phyloP scores from a whole-genome alignment of 2,888 invertebrate genomes.

The Adelphocoris suturalis region DNA sequence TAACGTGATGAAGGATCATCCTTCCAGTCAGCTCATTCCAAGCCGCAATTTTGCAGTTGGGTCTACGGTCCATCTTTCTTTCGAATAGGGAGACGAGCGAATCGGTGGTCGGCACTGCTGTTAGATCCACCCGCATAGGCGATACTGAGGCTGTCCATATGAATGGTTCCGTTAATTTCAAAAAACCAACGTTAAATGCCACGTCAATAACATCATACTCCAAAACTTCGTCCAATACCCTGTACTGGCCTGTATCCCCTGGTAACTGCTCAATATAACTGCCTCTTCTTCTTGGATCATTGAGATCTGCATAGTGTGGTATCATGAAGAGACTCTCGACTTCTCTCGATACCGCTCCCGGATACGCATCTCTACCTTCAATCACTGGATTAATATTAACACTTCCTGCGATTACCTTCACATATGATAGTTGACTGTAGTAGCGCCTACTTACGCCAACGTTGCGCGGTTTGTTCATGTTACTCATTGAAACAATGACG shows the following conservation, averaged over 20 bases:
- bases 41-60: not conserved
- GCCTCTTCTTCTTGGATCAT: not conserved
- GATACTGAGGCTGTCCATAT: not conserved
- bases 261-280: not conserved
- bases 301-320: not conserved
- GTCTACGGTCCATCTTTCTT: too few relatives aligned
- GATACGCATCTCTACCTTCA: too few relatives aligned
- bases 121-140: not conserved
- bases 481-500: not conserved
- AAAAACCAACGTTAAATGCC: not conserved
- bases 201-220: not conserved
- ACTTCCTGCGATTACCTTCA: not conserved
- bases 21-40: not conserved
- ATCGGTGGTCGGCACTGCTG: not conserved
- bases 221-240: not conserved
- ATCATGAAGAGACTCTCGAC: not conserved
- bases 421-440: not conserved
- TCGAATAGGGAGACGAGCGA: too few relatives aligned
- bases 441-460: not conserved
- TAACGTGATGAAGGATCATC: not conserved
- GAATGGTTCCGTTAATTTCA: not conserved
- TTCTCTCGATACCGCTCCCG: not conserved
- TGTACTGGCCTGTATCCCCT: not conserved
- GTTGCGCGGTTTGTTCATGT: not conserved
- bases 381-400: not conserved